Percentiles rank a stretch among this genome's conserved stretches.
These are phyloP conservation scores for Agriotes lineatus DNA, from an alignment of 2,888 invertebrate genomes.

Conservation along the genomic window DNA sequence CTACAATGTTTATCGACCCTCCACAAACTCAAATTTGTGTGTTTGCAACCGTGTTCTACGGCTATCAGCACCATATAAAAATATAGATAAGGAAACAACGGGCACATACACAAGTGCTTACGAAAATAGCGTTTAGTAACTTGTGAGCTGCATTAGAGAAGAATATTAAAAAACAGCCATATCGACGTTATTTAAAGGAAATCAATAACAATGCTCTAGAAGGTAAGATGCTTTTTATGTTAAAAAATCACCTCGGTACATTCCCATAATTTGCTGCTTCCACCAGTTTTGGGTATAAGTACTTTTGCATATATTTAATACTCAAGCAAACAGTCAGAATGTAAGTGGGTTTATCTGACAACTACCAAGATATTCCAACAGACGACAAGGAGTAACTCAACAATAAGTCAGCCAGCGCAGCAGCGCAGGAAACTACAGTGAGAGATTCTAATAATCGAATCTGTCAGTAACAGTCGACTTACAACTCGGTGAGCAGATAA, in stretches of 20 bases:
- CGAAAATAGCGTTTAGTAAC: too few relatives aligned
- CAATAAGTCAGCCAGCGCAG: neutral
- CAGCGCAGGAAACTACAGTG: neutral
- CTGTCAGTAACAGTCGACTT: conserved; percentile 48
- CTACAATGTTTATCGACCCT: too few relatives aligned
- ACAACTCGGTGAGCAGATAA: conserved; percentile 41
- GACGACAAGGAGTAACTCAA: conserved; percentile 9
- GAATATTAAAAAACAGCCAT: too few relatives aligned
- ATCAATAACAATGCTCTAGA: too few relatives aligned
- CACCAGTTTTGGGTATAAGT: neutral
- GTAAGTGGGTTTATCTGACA: neutral
- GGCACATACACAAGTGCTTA: too few relatives aligned
- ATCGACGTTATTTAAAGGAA: too few relatives aligned
- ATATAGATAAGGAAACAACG: too few relatives aligned
- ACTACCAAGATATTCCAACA: neutral
- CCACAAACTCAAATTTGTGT: too few relatives aligned
- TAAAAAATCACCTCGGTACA: neutral
- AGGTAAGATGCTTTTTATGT: too few relatives aligned
- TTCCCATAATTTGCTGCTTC: neutral
- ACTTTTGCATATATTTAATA: conserved; percentile 1
- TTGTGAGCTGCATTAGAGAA: too few relatives aligned
- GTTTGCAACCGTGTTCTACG: too few relatives aligned
- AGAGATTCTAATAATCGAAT: conserved; percentile 47
- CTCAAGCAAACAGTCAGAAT: neutral
- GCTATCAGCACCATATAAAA: too few relatives aligned